Evolutionary conservation across 2,113 vertebrate genomes (phyloP), one percentile per base, ranked within the genome.

Genomic region (Chloropsis cyanopogon): DNA sequence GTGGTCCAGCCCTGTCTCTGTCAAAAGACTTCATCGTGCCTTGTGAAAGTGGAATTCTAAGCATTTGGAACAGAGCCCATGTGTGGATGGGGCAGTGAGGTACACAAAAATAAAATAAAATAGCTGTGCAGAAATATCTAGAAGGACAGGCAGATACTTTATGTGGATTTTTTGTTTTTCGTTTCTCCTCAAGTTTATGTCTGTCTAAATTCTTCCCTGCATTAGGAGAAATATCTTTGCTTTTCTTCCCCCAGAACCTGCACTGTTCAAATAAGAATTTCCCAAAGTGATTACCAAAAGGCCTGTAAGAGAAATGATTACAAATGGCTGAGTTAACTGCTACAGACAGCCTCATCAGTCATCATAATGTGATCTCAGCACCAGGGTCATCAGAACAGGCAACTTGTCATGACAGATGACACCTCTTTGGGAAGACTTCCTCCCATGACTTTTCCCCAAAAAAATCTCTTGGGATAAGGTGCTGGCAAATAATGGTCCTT

Each of bases 251-350:
- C 10, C 14, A 73, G 91, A 92, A 84, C 42, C 46, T 83, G 63
- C 29, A 12, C 73, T 90, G 66, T 83, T 95, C 73, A 73, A 95
- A 97, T 77, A 95, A 94, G 72, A 88, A 94, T 96, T 96, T 96
- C 88, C 91, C 53, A 42, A 94, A 93, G 85, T 94, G 94, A 94
- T 97, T 96, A 96, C 28, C 17, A 37, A 96, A 93, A 95, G 70
- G 76, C 60, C 60, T 82, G 68, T 89, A 95, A 92, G 86, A 97
- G 95, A 96, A 97, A 97, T 97, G 79, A 97, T 97, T 97, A 97
- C 94, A 97, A 97, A 98, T 94, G 96, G 95, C 84, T 61, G 81
- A 90, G 95, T 90, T 98, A 97, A 97, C 96, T 94, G 93, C 79
- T 91, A 15, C 11, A 4, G 37, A n/a, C 16, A 35, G 93, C 83